phyloP scores from a whole-genome alignment of 2,888 invertebrate genomes.

The Xanthia icteritia region DNA sequence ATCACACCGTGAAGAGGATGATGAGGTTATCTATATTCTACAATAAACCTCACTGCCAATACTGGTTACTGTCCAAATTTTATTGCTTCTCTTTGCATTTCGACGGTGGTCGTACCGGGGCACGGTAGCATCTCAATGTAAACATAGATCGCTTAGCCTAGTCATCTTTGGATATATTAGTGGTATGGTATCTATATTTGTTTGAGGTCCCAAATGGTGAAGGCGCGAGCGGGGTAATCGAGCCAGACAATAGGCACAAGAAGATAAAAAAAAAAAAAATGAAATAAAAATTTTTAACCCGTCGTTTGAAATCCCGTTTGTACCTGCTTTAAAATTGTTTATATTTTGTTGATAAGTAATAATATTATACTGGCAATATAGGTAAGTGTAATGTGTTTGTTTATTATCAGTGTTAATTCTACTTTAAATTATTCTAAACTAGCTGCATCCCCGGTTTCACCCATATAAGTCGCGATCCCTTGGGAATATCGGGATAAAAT shows the following conservation, averaged over 20 bases:
- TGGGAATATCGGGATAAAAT: no score
- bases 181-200: not conserved
- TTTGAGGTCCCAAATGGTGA: constrained; percentile 1
- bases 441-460: no score
- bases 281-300: not conserved
- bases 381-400: no score
- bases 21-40: not conserved
- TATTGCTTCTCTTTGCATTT: not conserved
- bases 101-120: no score
- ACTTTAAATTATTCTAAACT: not conserved
- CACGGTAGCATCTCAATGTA: not conserved
- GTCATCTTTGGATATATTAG: not conserved
- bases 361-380: not conserved
- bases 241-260: not conserved
- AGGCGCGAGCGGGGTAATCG: not conserved
- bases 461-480: no score
- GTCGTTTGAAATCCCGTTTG: not conserved
- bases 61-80: not conserved
- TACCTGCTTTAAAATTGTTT: not conserved
- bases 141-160: not conserved
- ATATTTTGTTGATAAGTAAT: not conserved
- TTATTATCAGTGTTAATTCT: not conserved
- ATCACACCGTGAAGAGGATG: not conserved
- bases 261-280: not conserved
- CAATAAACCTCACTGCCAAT: not conserved